phyloP scores from a whole-genome alignment of 2,888 invertebrate species.

The Argyresthia albistria region DNA sequence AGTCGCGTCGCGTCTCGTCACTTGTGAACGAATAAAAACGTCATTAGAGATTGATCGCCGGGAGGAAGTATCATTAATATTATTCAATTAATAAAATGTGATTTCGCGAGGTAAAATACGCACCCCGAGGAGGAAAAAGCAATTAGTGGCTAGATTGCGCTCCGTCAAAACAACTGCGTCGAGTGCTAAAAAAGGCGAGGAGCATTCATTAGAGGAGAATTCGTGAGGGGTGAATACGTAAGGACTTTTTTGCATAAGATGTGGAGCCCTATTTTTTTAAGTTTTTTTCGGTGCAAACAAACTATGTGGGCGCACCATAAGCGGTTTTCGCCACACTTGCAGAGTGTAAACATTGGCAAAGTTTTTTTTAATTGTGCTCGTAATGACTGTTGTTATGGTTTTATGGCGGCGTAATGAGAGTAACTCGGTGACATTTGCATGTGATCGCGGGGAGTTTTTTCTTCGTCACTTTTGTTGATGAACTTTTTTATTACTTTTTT shows the following conservation, averaged over 20 bases:
- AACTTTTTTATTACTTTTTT: slow-evolving; percentile 38
- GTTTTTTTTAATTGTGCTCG: slow-evolving; percentile 65
- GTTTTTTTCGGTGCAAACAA: slow-evolving; percentile 56
- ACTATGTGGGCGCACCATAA: slow-evolving; percentile 67
- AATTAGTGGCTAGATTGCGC: slow-evolving; percentile 73
- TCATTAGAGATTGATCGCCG: slow-evolving; percentile 68
- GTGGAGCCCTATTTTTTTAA: slow-evolving; percentile 56
- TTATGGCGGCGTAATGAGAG: slow-evolving; percentile 62
- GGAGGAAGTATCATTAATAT: slow-evolving; percentile 69
- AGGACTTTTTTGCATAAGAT: slow-evolving; percentile 71
- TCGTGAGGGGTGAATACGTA: slow-evolving; percentile 71
- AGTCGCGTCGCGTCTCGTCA: slow-evolving; percentile 31
- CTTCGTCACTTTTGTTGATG: slow-evolving; percentile 46
- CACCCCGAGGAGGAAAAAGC: slow-evolving; percentile 69
- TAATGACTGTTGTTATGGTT: slow-evolving; percentile 69
- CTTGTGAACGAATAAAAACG: slow-evolving; percentile 65
- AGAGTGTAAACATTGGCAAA: slow-evolving; percentile 46
- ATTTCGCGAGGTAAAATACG: slow-evolving; percentile 54
- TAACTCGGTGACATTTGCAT: slow-evolving; percentile 64
- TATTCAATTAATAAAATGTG: slow-evolving; percentile 73
- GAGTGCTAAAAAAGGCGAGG: slow-evolving; percentile 55
- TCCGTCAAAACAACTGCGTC: slow-evolving; percentile 71
- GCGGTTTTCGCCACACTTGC: slow-evolving; percentile 69
- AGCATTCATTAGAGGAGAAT: slow-evolving; percentile 68
- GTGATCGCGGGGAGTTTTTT: slow-evolving; percentile 56